Base-by-base conservation (phyloP, 2,888 invertebrate species). In the Pemphredon lugubris region DNA sequence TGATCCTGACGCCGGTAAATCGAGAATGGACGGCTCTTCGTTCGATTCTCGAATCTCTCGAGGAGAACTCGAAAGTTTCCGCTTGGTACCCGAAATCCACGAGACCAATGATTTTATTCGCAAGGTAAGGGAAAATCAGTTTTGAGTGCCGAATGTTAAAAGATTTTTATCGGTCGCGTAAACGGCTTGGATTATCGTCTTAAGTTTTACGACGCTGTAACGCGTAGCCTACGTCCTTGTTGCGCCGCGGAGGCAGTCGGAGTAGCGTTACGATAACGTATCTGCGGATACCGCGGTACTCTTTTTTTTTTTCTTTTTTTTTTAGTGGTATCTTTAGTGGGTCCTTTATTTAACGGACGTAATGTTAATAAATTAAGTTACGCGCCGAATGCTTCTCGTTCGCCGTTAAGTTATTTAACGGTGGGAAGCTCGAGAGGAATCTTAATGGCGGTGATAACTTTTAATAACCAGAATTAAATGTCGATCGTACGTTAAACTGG, bases 191-290 rank as follows among this genome's bases (percentile, higher is more conserved):
- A 64, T 64, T 74, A 71, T 64, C 64, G 40, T 61, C 44, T 48
- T 30, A 48, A 66, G 57, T 71, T 77, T 77, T 78, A 77, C 58
- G 78, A 51, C 42, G 66, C 55, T 54, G 63, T 74, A 77, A 71
- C 64, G 34, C 50, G 42, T 47, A 45, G 54, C 54, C 61, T 44
- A 50, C 40, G 68, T 57, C 40, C 63, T 61, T 50, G 51, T 37
- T 32, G 50, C 48, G 30, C 32, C 59, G 58, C 60, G 18, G 54
- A 60, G 61, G 26, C 55, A 34, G 16, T 48, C 48, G 39, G 50
- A 73, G 37, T 20, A n/a, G 16, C 26, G 47, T 70, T 66, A 70
- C 66, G 70, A 76, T 77, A 77, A 63, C 65, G 51, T 77, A 74
- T 73, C 70, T 47, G 9, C 44, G 6, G 18, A 37, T 60, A 14